Evolutionary conservation across 2,888 invertebrate genomes (phyloP).

Genomic region (Apamea epomidion): DNA sequence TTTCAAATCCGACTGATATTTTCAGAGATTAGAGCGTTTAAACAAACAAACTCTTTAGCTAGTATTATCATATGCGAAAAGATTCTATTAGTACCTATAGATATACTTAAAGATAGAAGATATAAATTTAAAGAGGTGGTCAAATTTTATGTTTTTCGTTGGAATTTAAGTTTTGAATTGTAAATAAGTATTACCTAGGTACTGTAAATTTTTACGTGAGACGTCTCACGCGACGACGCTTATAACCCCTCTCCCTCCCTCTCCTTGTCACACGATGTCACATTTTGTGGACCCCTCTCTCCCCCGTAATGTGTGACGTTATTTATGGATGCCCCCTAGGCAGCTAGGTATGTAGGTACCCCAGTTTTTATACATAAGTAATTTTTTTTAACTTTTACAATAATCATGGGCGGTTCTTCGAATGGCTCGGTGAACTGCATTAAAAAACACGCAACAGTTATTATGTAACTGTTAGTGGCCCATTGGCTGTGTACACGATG

Average conservation of each 20-base stretch:
- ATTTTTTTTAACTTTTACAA: slow-evolving; percentile 36
- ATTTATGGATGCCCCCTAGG: neutral
- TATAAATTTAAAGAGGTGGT: too few species aligned
- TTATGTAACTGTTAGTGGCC: slow-evolving; percentile 21
- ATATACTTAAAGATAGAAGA: too few species aligned
- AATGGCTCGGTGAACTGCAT: slow-evolving; percentile 32
- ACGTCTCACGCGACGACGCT: neutral
- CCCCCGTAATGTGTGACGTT: neutral
- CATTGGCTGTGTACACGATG: slow-evolving; percentile 22
- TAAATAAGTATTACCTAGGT: neutral
- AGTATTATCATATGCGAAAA: too few species aligned
- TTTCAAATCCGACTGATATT: neutral
- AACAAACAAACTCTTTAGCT: neutral
- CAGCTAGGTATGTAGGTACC: slow-evolving; percentile 7
- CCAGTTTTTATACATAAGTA: slow-evolving; percentile 22
- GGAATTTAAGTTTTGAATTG: neutral
- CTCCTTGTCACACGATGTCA: neutral
- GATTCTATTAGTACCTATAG: neutral
- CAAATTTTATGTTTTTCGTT: neutral
- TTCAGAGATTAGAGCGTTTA: neutral
- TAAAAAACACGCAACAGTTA: slow-evolving; percentile 44
- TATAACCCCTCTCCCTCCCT: neutral
- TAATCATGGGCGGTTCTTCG: slow-evolving; percentile 46
- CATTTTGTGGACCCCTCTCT: too few species aligned
- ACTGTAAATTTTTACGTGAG: neutral